Evolutionary conservation across 2,888 invertebrate genomes (phyloP), one percentile per base, ranked within the genome.

Genomic region (Pemphredon lugubris): DNA sequence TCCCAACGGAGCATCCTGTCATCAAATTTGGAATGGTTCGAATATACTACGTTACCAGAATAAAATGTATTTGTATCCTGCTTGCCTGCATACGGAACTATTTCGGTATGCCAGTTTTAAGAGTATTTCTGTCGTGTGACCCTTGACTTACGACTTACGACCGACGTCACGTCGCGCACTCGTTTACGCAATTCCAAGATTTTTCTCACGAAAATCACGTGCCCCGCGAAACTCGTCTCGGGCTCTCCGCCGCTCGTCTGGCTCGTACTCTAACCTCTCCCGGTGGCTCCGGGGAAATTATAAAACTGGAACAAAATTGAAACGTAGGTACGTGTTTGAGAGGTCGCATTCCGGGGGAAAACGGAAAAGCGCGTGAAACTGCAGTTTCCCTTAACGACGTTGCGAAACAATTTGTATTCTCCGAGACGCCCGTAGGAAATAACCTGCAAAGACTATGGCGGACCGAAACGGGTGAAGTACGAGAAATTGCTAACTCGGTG

Each of bases 101-200:
- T 61, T 63, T 63, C 40, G 6, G 51, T 57, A 59, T 47, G 23
- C 53, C n/a, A 14, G 26, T 58, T 66, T 60, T 30, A 7, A 34
- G 39, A 55, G 55, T 74, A 74, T 75, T 74, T 67, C 60, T 58
- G 45, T 37, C 42, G 39, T 30, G 26, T 64, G 64, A 74, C 67
- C 67, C 51, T 74, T 74, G 67, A 73, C 70, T 65, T 48, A 63
- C 16, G 67, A 73, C 70, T 65, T 48, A 63, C 16, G 50, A 45
- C 26, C 42, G 18, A 63, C 44, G 30, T 54, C 58, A 39, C 18
- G 40, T 47, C 58, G 21, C 34, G 18, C 44, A 23, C n/a, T 67
- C 64, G 60, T 74, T 71, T 71, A 60, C 40, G 53, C 59, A 57
- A 57, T 60, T 57, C 21, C 55, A 18, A 34, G 47, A 54, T 44